These are phyloP conservation scores for Aphelinus certus DNA, from an alignment of 1,140 invertebrate genomes.

Conservation along the genomic window DNA sequence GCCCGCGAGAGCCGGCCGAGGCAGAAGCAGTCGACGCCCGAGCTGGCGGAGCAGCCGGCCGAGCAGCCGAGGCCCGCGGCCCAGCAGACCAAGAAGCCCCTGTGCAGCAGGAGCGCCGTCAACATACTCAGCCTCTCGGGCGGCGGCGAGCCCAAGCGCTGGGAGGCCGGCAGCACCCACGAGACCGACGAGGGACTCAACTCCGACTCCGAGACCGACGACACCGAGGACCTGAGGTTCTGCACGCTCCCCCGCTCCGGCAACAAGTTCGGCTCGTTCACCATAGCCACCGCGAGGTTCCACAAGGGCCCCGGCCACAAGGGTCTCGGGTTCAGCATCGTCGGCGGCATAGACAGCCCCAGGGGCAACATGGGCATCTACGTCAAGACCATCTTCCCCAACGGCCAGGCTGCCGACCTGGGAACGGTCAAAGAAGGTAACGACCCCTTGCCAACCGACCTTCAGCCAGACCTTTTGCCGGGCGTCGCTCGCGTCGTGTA, in stretches of 20 bases:
- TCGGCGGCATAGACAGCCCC: constrained; percentile 88
- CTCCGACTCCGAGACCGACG: constrained; percentile 60
- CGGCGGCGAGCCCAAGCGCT: neutral
- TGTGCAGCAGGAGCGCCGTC: constrained; percentile 52
- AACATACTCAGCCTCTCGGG: constrained; percentile 54
- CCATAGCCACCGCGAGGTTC: constrained; percentile 71
- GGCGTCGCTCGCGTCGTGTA: neutral
- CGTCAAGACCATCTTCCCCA: constrained; percentile 89
- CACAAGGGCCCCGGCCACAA: constrained; percentile 86
- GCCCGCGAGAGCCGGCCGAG: constrained; percentile 22
- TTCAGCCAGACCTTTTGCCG: neutral
- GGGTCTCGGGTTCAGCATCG: constrained; percentile 91
- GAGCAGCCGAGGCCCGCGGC: neutral
- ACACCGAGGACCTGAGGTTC: constrained; percentile 62
- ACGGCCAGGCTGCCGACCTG: constrained; percentile 86
- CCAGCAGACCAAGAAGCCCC: neutral
- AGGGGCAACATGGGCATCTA: constrained; percentile 91
- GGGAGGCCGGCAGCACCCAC: constrained; percentile 34
- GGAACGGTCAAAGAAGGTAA: constrained; percentile 86
- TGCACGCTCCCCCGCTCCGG: constrained; percentile 64
- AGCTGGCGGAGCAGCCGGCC: neutral
- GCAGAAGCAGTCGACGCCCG: too few species aligned
- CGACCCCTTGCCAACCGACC: too few species aligned
- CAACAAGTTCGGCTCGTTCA: constrained; percentile 62
- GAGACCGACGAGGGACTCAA: constrained; percentile 61